A percentile compares a stretch with the other conserved stretches of the same genome.
These are phyloP conservation scores for Rhimphoctona megacephalus DNA, from an alignment of 2,888 invertebrate species.

Conservation along the genomic window DNA sequence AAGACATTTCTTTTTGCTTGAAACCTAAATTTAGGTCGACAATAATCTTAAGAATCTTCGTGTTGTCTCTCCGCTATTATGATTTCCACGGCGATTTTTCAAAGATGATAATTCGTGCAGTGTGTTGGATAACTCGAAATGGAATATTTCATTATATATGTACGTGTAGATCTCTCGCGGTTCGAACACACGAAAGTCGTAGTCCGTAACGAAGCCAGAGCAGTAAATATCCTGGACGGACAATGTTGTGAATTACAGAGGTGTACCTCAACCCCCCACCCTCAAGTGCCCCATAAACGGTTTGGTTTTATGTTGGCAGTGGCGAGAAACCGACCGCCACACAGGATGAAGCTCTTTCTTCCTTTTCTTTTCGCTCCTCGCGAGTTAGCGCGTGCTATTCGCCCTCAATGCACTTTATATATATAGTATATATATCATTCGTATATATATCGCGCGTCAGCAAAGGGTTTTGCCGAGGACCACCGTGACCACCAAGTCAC, in stretches of 20 bases:
- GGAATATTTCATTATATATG: neutral
- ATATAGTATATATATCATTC: constrained; percentile 41
- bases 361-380: constrained; percentile 45
- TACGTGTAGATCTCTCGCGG: neutral
- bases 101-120: neutral
- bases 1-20: neutral
- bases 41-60: neutral
- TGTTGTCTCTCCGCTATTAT: neutral
- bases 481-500: constrained; percentile 74
- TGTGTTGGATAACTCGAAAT: neutral
- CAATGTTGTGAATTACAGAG: constrained; percentile 83
- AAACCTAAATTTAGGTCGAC: neutral
- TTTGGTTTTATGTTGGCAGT: constrained; percentile 81
- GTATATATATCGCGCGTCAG: constrained; percentile 42
- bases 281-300: constrained; percentile 79
- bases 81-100: neutral
- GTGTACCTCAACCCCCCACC: constrained; percentile 71
- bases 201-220: constrained; percentile 76
- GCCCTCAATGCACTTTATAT: constrained; percentile 25
- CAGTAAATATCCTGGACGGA: constrained; percentile 82
- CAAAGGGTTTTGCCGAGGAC: constrained; percentile 67
- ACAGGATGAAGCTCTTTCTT: constrained; percentile 77
- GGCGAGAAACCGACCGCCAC: constrained; percentile 78
- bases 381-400: constrained; percentile 64
- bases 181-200: constrained; percentile 48